Evolutionary conservation across 2,888 invertebrate genomes (phyloP).

Genomic region (Ferrisia virgata): DNA sequence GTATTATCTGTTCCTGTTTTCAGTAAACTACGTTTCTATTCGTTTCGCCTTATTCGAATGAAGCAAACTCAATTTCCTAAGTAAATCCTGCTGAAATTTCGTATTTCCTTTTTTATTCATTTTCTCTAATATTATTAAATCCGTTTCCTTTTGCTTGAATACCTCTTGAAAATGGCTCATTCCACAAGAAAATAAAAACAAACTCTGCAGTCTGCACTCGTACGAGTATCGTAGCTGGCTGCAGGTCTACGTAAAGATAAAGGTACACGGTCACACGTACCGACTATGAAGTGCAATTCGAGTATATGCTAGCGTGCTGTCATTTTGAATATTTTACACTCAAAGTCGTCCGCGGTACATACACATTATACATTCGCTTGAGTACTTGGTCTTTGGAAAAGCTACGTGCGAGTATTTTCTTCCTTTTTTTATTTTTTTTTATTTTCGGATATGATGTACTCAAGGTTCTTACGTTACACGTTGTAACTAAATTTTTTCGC

Average conservation of each 20-base stretch:
- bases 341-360: too few species aligned
- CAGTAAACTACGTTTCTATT: conserved; percentile 42
- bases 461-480: too few species aligned
- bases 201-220: neutral
- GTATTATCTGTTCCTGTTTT: conserved; percentile 44
- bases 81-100: conserved; percentile 45
- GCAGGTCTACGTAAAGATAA: too few species aligned
- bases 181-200: neutral
- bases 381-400: too few species aligned
- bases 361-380: too few species aligned
- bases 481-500: too few species aligned
- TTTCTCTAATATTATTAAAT: conserved; percentile 42
- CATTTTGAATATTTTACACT: neutral
- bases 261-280: neutral
- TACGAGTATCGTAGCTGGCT: too few species aligned
- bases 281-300: too few species aligned
- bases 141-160: conserved; percentile 44
- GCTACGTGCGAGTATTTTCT: too few species aligned
- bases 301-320: neutral
- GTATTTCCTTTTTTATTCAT: conserved; percentile 45
- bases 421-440: too few species aligned
- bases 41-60: conserved; percentile 31
- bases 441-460: too few species aligned
- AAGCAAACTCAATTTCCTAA: conserved; percentile 45
- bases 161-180: conserved; percentile 34